phyloP scores from a whole-genome alignment of 2,888 invertebrate species.

The Bombylius major region DNA sequence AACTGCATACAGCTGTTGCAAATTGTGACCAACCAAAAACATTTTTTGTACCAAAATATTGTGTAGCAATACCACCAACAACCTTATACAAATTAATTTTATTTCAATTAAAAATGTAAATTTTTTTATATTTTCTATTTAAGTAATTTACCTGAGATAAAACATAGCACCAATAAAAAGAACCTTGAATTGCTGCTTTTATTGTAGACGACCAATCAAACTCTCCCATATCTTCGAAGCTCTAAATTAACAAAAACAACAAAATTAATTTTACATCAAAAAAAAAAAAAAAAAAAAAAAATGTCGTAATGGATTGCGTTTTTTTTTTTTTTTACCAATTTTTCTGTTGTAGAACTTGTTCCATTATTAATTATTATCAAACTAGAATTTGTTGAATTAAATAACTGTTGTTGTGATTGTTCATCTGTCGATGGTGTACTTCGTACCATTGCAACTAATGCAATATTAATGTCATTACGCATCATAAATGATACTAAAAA shows the following conservation, averaged over 20 bases:
- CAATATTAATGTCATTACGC: conserved; percentile 60
- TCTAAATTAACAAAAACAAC: background rate
- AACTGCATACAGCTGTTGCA: conserved; percentile 52
- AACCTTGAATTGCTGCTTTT: conserved; percentile 52
- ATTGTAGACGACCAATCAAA: conserved; percentile 50
- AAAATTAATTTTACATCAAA: background rate
- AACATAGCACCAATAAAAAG: conserved; percentile 64
- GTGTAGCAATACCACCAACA: conserved; percentile 55
- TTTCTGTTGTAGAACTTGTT: background rate
- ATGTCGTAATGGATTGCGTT: background rate
- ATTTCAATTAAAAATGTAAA: background rate
- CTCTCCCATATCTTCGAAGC: conserved; percentile 21
- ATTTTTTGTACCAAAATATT: conserved; percentile 55
- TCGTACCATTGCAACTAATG: conserved; percentile 53
- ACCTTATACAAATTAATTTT: conserved; percentile 22
- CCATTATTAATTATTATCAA: background rate
- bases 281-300: background rate
- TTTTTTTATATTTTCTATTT: background rate
- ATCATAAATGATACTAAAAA: conserved; percentile 65
- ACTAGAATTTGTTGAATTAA: background rate
- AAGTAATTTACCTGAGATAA: conserved; percentile 44
- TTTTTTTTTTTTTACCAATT: background rate
- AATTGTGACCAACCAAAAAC: conserved; percentile 59
- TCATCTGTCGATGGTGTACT: conserved; percentile 7
- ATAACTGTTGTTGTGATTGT: too few relatives aligned